A percentile compares a stretch with the other conserved stretches of the same genome.
Evolutionary conservation across 2,888 invertebrate species (phyloP).

Genomic region (Ctenicera cuprea): DNA sequence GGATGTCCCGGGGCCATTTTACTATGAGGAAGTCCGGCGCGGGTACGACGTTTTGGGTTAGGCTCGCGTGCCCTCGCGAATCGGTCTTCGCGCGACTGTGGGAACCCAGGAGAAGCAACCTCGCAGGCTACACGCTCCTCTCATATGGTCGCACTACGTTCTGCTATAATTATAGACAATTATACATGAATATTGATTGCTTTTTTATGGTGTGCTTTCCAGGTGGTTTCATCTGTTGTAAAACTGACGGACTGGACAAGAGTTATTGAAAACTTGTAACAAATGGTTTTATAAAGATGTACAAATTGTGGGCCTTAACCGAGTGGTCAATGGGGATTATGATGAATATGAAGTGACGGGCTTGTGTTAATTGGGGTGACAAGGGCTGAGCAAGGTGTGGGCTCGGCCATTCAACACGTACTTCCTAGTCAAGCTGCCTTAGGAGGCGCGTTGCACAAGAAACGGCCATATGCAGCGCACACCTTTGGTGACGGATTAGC

Average conservation of each 20-base stretch:
- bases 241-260: slow-evolving; percentile 28
- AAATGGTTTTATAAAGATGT: slow-evolving; percentile 69
- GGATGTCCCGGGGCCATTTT: slow-evolving; percentile 50
- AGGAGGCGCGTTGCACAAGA: slow-evolving; percentile 57
- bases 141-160: slow-evolving; percentile 18
- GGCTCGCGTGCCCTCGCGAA: slow-evolving; percentile 28
- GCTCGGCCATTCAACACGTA: slow-evolving; percentile 53
- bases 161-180: slow-evolving; percentile 14
- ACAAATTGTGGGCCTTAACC: slow-evolving; percentile 61
- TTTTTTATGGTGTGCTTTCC: slow-evolving; percentile 33
- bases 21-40: slow-evolving; percentile 57
- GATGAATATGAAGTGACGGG: slow-evolving; percentile 66
- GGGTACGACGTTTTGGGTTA: slow-evolving; percentile 38
- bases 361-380: slow-evolving; percentile 71
- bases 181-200: slow-evolving; percentile 10
- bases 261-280: slow-evolving; percentile 60
- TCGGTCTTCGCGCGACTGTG: slow-evolving; percentile 17
- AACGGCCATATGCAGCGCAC: slow-evolving; percentile 55
- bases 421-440: slow-evolving; percentile 59
- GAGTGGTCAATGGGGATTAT: slow-evolving; percentile 64
- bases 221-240: slow-evolving; percentile 38
- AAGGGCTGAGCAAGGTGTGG: slow-evolving; percentile 63
- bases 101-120: slow-evolving; percentile 20
- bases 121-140: slow-evolving; percentile 16
- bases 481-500: slow-evolving; percentile 60